Base-by-base conservation (phyloP, 2,888 invertebrate species). In the Stramonita haemastoma region DNA sequence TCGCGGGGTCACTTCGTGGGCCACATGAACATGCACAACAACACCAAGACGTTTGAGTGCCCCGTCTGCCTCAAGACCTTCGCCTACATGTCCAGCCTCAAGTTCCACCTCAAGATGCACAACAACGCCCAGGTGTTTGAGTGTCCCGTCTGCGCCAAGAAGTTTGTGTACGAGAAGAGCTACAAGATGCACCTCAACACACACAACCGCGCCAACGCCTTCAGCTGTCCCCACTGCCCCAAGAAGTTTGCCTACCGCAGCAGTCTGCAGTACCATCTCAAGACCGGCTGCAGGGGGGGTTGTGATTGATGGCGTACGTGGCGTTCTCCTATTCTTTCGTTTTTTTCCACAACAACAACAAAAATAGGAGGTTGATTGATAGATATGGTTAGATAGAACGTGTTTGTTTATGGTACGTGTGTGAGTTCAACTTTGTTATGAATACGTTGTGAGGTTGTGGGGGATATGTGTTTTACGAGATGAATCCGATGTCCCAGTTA, bases 21-120 rank as follows among this genome's bases (percentile, higher is more conserved):
- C 4, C 90, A 90, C 66, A 83, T 90, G 70, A 90, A 90, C 88
- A 90, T 89, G 87, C 90, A 90, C 70, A 88, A 88, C 83, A 89
- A 89, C 56, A 89, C 84, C 13, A 90, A 90, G 56, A 88, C 90
- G 32, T 90, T 89, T 36, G 86, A 86, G 46, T 90, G 90, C 86
- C 79, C 89, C 19, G 79, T 36, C 15, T 90, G 90, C 81, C 83
- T 86, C 26, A 88, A 89, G 88, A 89, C 88, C 32, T 90, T 89
- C 83, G 83, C 89, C 13, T 89, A 90, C 86, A 89, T 86, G 34
- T 88, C 88, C 77, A 90, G 90, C 84, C 83, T 90, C 86, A 88
- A 86, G 26, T 87, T 87, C 46, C 90, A 90, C 77, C 34, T 87
- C 66, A 87, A 73, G 73, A 87, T 87, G 87, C 87, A 87, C 87